Percentiles rank a stretch among this genome's conserved stretches.
Conservation (phyloP, 2,797 vertebrate genomes). For the Corythornis leucogaster region DNA sequence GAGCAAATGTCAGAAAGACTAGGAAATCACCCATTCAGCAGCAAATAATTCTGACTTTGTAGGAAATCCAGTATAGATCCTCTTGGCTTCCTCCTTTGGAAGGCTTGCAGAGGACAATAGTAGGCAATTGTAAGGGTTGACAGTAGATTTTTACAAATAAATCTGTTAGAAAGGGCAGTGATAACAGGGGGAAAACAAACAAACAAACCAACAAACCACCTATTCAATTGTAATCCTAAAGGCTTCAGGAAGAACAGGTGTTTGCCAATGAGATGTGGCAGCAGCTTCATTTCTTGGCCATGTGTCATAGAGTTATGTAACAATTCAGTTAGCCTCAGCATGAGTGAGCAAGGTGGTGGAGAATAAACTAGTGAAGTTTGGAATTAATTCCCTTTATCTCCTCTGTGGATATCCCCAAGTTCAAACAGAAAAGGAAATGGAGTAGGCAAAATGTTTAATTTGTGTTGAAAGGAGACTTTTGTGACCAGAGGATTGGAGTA, state of each 20-base stretch:
- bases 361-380: neutral
- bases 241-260: neutral
- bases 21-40: neutral
- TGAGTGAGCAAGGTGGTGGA: neutral
- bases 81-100: neutral
- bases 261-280: neutral
- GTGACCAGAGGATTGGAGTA: neutral
- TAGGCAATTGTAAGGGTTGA: neutral
- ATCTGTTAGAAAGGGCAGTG: neutral
- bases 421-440: neutral
- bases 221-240: neutral
- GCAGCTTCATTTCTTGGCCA: neutral
- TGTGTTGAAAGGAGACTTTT: neutral
- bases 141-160: neutral
- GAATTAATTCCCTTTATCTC: neutral
- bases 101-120: neutral
- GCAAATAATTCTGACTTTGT: neutral
- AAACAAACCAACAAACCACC: neutral
- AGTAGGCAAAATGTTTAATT: neutral
- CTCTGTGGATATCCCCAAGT: neutral
- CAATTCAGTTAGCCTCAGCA: neutral
- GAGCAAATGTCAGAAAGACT: neutral
- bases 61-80: neutral
- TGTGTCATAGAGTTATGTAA: neutral
- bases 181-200: neutral